Base-by-base conservation (phyloP, 2,113 vertebrate species). In the Ptyas mucosa region DNA sequence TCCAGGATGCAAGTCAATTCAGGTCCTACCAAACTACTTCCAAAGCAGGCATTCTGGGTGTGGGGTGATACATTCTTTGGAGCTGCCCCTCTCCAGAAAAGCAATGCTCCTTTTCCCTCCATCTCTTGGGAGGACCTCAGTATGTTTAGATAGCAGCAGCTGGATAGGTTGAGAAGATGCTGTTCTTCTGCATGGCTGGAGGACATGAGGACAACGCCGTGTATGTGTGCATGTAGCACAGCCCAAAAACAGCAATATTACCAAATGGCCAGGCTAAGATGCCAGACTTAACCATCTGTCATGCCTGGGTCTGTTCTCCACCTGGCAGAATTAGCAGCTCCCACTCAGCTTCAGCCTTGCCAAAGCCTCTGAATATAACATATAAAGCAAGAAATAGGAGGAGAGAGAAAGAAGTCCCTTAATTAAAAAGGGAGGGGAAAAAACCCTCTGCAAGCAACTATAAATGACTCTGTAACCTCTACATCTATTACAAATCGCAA, bases 271-370 rank as follows among this genome's bases (percentile, higher is more conserved):
- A 89, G 87, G 87, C 69, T 89, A 52, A 21, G 87, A 85, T 93
- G 93, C 93, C 90, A 93, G 87, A 85, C 90, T 29, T 39, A 58
- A 85, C 93, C 93, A 93, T 93, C 93, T 93, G 93, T 90, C 90
- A 14, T 91, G 90, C 93, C 87, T 61, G 61, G 90, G 87, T 88
- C 90, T 64, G 87, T 87, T 89, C 69, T 85, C 64, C 49, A 85
- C 64, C n/a, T 52, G 87, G 93, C 86, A 57, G 55, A 51, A 90
- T 85, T 88, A 75, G 26, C 53, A 51, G 89, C 86, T 88, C 85
- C 86, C 86, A 58, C 54, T n/a, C 88, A 92, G 87, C 8, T 18
- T 51, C 21, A 51, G 23, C 39, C 87, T 57, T 85, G 69, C 53
- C 24, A 89, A 57, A 91, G 86, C 61, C 64, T 55, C 20, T 85